Base-by-base conservation (phyloP, 1,140 invertebrate genomes). In the Alviniconcha marisindica region DNA sequence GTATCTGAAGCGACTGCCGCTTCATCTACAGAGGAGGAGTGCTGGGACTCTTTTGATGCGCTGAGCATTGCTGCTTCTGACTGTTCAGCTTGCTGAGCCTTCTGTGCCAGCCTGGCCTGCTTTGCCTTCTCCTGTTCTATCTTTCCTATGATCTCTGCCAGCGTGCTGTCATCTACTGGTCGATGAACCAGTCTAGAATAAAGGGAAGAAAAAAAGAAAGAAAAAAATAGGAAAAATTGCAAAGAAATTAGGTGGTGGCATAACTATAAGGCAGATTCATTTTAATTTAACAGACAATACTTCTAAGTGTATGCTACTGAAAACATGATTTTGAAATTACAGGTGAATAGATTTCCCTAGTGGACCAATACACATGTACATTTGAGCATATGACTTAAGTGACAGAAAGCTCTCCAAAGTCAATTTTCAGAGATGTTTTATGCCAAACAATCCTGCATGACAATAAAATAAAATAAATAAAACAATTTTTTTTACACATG, bases 161-260 rank as follows among this genome's bases (percentile, higher is more conserved):
- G 66, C 2, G 81, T 83, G n/a, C 56, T 36, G 42, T 90, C 89
- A 81, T 91, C 90, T 14, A 92, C 88, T 48, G 87, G 82, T 83
- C 91, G 83, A 73, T 91, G 90, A n/a, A 91, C 44, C n/a, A 90
- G 87, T 73, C 92, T 92, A 38, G 69, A 79, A 38, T 77, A 82
- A 74, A n/a, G 5, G 66, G 2, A 36, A 63, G 44, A 33, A 24
- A 78, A n/a, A n/a, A n/a, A n/a, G n/a, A n/a, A n/a, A n/a, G n/a
- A n/a, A n/a, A n/a, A n/a, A n/a, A n/a, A n/a, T n/a, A n/a, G n/a
- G n/a, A n/a, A n/a, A n/a, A n/a, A n/a, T n/a, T n/a, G n/a, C n/a
- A n/a, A n/a, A n/a, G n/a, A n/a, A n/a, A n/a, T n/a, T n/a, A n/a
- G n/a, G n/a, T n/a, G n/a, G n/a, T n/a, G n/a, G n/a, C n/a, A n/a